phyloP scores from a whole-genome alignment of 2,888 invertebrate genomes.

The Drosophila algonquin region DNA sequence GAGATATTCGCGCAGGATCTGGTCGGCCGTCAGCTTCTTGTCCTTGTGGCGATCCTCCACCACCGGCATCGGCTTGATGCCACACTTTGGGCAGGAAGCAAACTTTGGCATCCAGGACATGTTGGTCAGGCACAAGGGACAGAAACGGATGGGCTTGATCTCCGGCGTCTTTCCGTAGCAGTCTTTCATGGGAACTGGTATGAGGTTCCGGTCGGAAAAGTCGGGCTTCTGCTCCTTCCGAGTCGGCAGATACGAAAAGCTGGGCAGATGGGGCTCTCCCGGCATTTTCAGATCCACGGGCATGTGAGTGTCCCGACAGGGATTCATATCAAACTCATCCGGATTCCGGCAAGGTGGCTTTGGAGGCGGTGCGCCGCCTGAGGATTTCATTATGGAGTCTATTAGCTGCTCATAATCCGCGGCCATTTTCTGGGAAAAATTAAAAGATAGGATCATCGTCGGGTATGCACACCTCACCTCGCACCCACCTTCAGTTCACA shows the following conservation, averaged over 20 bases:
- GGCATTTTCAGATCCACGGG: conserved; percentile 4
- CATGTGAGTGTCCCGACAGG: conserved; percentile 5
- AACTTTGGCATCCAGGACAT: conserved; percentile 83
- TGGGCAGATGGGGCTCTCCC: conserved; percentile 16
- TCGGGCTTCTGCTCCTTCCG: neutral
- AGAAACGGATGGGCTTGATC: conserved; percentile 62
- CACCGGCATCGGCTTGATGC: conserved; percentile 77
- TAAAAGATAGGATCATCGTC: no score
- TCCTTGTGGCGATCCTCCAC: conserved; percentile 71
- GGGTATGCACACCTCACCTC: neutral
- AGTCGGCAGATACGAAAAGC: conserved; percentile 28
- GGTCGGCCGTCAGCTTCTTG: conserved; percentile 73
- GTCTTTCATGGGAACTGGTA: conserved; percentile 29
- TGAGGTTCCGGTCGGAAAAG: conserved; percentile 6
- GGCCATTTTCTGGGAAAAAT: conserved; percentile 46
- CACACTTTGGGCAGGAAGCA: conserved; percentile 82
- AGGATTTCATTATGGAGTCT: conserved; percentile 39
- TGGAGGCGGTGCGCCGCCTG: conserved; percentile 10
- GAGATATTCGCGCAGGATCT: conserved; percentile 69
- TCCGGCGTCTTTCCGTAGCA: conserved; percentile 14
- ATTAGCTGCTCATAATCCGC: conserved; percentile 52
- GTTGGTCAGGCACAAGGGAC: conserved; percentile 81
- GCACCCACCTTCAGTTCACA: conserved; percentile 61
- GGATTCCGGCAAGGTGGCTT: conserved; percentile 6
- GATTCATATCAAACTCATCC: conserved; percentile 15